Conservation (phyloP, 2,888 invertebrate species). For the Mesorhabditis sp. region DNA sequence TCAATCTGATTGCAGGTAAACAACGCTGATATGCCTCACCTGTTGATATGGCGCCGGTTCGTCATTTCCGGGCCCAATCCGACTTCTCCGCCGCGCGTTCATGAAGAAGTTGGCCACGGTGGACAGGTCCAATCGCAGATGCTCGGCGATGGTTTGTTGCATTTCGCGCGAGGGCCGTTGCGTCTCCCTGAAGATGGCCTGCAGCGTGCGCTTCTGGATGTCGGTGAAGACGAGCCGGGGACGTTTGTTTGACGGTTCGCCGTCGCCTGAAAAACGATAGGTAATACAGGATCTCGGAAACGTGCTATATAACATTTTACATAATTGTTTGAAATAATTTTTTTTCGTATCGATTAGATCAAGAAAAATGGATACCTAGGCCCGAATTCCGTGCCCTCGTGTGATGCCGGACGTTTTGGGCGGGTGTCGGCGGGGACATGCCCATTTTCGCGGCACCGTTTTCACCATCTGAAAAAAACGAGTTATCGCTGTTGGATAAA, state of each 20-base stretch:
- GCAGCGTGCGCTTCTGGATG: slow-evolving; percentile 97
- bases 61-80: slow-evolving; percentile 28
- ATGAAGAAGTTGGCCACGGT: slow-evolving; percentile 91
- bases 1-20: too few species aligned
- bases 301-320: too few species aligned
- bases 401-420: slow-evolving; percentile 50
- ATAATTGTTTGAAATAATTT: too few species aligned
- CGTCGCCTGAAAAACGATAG: slow-evolving; percentile 23
- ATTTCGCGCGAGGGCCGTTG: slow-evolving; percentile 56
- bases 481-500: neutral
- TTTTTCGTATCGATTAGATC: slow-evolving; percentile 6
- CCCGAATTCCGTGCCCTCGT: neutral
- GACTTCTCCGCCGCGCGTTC: slow-evolving; percentile 86
- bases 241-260: slow-evolving; percentile 70
- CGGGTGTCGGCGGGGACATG: slow-evolving; percentile 54
- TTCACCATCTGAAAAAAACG: slow-evolving; percentile 8
- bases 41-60: slow-evolving; percentile 42
- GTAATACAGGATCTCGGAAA: neutral
- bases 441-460: slow-evolving; percentile 20
- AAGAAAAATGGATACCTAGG: slow-evolving; percentile 13
- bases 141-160: slow-evolving; percentile 57
- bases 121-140: slow-evolving; percentile 52
- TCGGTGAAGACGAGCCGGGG: slow-evolving; percentile 99
- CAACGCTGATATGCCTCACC: slow-evolving; percentile 13
- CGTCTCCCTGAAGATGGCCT: slow-evolving; percentile 58